phyloP scores from a whole-genome alignment of 2,888 invertebrate species.

The Aspidapion aeneum region DNA sequence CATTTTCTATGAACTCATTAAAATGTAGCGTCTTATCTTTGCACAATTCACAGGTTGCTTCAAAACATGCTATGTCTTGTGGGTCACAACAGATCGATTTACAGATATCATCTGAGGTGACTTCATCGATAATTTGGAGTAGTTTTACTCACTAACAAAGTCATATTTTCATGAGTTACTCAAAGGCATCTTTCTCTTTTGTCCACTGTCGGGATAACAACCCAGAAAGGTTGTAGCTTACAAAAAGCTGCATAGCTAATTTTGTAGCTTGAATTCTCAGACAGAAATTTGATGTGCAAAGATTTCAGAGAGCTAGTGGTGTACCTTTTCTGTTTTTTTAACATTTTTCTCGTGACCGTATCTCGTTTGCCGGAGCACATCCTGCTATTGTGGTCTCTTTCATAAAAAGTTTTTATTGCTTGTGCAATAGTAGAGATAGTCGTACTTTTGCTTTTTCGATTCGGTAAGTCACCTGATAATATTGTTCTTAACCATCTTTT shows the following conservation, averaged over 20 bases:
- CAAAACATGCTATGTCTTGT: background rate
- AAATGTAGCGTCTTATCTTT: background rate
- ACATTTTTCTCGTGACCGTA: background rate
- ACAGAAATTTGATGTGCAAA: background rate
- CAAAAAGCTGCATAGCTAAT: background rate
- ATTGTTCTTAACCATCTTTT: background rate
- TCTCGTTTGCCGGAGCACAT: background rate
- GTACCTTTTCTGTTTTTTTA: background rate
- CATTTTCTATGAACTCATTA: too few species aligned
- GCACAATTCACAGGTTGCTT: background rate
- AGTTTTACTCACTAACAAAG: background rate
- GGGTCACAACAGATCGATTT: background rate
- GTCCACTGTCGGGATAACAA: too few species aligned
- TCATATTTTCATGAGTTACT: background rate
- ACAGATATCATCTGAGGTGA: background rate
- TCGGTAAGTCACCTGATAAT: background rate
- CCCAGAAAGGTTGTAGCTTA: background rate
- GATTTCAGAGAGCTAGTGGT: background rate
- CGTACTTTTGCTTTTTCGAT: too few species aligned
- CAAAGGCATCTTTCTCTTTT: too few species aligned
- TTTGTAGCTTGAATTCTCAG: background rate
- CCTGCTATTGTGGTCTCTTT: background rate
- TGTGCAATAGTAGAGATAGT: too few species aligned
- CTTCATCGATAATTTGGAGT: background rate
- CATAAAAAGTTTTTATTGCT: background rate